Evolutionary conservation across 2,888 invertebrate species (phyloP).

Genomic region (Lamproptera curius): DNA sequence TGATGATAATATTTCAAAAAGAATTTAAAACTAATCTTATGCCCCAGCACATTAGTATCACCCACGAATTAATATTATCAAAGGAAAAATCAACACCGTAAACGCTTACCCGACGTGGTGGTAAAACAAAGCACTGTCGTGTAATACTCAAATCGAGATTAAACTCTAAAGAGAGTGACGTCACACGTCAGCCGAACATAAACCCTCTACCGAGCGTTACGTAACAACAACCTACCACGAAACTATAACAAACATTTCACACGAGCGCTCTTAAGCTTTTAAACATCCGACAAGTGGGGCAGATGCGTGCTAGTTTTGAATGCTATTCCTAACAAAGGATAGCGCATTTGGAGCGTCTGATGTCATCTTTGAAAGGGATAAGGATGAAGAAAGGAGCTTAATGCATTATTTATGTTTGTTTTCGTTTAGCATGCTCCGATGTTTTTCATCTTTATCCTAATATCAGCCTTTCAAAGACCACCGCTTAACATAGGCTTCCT

Average conservation of each 20-base stretch:
- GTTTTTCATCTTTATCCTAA: background rate
- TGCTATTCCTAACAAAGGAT: slow-evolving; percentile 3
- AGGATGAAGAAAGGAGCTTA: background rate
- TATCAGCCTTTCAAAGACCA: background rate
- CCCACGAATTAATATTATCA: too few species aligned
- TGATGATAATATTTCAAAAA: too few species aligned
- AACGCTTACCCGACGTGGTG: too few species aligned
- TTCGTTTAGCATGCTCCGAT: background rate
- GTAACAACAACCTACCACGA: slow-evolving; percentile 4
- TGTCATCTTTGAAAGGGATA: background rate
- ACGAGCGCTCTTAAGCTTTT: slow-evolving; percentile 3
- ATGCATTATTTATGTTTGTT: background rate
- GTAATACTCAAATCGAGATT: too few species aligned
- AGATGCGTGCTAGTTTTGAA: slow-evolving; percentile 4
- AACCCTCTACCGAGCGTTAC: slow-evolving; percentile 6
- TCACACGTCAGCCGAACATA: slow-evolving; percentile 6
- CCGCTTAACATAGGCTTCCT: background rate
- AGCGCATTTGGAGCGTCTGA: background rate
- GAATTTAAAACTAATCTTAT: too few species aligned
- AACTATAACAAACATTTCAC: slow-evolving; percentile 5
- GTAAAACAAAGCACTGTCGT: too few species aligned
- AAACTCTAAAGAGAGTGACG: too few species aligned
- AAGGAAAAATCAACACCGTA: too few species aligned
- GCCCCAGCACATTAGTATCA: too few species aligned
- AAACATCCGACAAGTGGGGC: slow-evolving; percentile 12